A percentile compares a stretch with the other conserved stretches of the same genome.
Conservation (phyloP, 2,797 vertebrate species). For the Lithobates sylvaticus region DNA sequence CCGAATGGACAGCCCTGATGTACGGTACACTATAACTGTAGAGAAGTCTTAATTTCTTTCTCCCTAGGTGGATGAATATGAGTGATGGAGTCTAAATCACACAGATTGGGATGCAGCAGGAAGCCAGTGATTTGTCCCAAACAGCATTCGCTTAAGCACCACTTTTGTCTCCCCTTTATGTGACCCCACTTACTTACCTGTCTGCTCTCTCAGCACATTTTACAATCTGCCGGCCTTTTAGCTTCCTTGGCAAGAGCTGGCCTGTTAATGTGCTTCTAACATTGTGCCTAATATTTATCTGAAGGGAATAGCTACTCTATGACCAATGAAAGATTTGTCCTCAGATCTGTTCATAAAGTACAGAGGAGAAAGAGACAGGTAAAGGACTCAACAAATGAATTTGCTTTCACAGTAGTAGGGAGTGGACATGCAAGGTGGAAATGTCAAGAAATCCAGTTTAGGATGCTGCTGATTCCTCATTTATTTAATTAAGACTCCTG, state of each 20-base stretch:
- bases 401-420: background rate
- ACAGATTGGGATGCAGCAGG: constrained; percentile 36
- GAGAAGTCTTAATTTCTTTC: constrained; percentile 17
- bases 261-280: constrained; percentile 39
- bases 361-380: background rate
- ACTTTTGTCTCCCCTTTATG: constrained; percentile 50
- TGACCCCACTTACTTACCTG: constrained; percentile 57
- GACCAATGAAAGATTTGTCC: constrained; percentile 25
- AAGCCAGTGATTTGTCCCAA: constrained; percentile 39
- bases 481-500: background rate
- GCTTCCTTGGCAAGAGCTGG: constrained; percentile 35
- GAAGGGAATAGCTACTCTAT: constrained; percentile 8
- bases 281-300: constrained; percentile 43
- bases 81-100: constrained; percentile 25
- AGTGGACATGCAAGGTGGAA: too few relatives aligned
- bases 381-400: background rate
- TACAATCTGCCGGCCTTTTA: constrained; percentile 45
- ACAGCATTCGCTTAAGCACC: constrained; percentile 30
- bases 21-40: background rate
- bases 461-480: background rate
- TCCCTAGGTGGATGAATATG: constrained; percentile 9
- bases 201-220: constrained; percentile 58
- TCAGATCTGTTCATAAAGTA: constrained; percentile 15
- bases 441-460: background rate
- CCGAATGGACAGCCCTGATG: background rate